Evolutionary conservation across 1,140 invertebrate species (phyloP), one percentile per base, ranked within the genome.

Genomic region (Sitobion miscanthi): DNA sequence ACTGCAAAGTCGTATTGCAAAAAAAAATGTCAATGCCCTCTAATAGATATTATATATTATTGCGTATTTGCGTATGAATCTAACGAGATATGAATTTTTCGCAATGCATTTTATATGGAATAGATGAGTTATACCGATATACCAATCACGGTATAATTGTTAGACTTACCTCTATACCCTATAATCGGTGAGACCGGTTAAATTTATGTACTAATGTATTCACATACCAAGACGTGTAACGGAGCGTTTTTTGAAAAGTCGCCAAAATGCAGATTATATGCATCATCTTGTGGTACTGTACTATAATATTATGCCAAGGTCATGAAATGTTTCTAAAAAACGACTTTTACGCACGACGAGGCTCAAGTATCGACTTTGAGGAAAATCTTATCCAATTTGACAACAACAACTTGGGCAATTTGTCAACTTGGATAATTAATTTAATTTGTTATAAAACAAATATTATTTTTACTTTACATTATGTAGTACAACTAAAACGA

Each of bases 241-340:
- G 20, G 88, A 90, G 23, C 1, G 57, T 30, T 90, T 45, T 90
- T 90, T 90, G 88, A 57, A 57, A 90, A 90, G 88, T 57, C 52
- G 88, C 88, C 88, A 90, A 90, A 90, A 90, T 90, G 1, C 30
- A 77, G n/a, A 77, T 69, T 57, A n/a, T 38, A 23, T 54, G 47
- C 86, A 35, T 9, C 20, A 25, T 17, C 2, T 42, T 42, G 42
- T 42, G 42, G 42, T 42, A 88, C 47, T 88, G 30, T 35, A 20
- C 47, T 5, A 17, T 30, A 17, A 17, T 5, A 20, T n/a, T n/a
- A 6, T 47, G 45, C 85, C 42, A 25, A 47, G 85, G 11, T 47
- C 25, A 11, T 86, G 5, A 30, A 69, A 69, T 69, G n/a, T 69
- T 11, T 30, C 85, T 42, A 86, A 30, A 83, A 42, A 25, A 47